Evolutionary conservation across 2,113 vertebrate genomes (phyloP).

Genomic region (Dasypus novemcinctus): DNA sequence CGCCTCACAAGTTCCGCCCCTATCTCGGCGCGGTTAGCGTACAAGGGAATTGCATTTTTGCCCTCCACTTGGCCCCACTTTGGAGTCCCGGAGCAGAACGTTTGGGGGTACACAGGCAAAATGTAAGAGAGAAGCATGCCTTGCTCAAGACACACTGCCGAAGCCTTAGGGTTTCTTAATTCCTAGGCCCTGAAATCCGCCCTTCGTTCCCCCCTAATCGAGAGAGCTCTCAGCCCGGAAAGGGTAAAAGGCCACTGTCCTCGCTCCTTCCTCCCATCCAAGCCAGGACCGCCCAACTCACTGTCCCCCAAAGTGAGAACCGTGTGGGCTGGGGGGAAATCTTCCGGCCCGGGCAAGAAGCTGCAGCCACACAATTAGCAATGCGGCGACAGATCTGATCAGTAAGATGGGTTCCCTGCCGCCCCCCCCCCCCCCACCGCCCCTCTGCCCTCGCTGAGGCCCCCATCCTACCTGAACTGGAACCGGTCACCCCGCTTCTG

Average conservation of each 20-base stretch:
- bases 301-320: background rate
- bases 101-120: background rate
- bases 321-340: slow-evolving; percentile 50
- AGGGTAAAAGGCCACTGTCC: background rate
- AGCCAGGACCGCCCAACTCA: background rate
- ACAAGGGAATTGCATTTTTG: slow-evolving; percentile 43
- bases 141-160: background rate
- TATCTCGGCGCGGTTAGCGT: slow-evolving; percentile 70
- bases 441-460: background rate
- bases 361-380: slow-evolving; percentile 50
- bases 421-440: background rate
- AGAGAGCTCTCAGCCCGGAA: background rate
- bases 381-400: slow-evolving; percentile 58
- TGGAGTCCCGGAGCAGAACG: background rate
- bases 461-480: slow-evolving; percentile 29
- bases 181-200: background rate
- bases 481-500: slow-evolving; percentile 36
- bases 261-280: background rate
- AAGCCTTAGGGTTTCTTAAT: background rate
- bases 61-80: slow-evolving; percentile 7
- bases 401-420: background rate
- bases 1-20: slow-evolving; percentile 84
- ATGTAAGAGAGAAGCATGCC: background rate
- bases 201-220: background rate
- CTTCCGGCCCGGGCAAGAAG: background rate